These are phyloP conservation scores for Crotalus horridus DNA, from an alignment of 2,113 vertebrate species.

Conservation along the genomic window DNA sequence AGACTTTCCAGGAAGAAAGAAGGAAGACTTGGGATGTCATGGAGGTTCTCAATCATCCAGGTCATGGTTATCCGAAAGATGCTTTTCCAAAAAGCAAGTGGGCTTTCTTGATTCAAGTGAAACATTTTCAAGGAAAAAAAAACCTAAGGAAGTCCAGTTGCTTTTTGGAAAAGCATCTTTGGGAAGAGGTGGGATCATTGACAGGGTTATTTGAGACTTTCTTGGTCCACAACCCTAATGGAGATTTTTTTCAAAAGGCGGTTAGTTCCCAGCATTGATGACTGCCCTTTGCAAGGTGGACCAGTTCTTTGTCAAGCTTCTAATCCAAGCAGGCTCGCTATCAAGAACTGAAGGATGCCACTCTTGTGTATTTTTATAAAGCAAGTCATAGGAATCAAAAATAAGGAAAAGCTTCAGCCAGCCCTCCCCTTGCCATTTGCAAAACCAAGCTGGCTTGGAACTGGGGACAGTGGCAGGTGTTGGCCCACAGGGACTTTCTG, in stretches of 20 bases:
- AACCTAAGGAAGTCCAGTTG: not conserved
- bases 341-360: too few relatives aligned
- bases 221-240: not conserved
- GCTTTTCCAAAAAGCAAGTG: not conserved
- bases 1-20: not conserved
- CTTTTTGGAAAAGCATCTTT: not conserved
- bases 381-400: not conserved
- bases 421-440: not conserved
- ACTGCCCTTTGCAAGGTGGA: not conserved
- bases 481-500: conserved; percentile 42
- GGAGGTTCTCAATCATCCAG: not conserved
- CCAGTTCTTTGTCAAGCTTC: not conserved
- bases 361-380: not conserved
- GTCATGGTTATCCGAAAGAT: not conserved
- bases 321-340: not conserved
- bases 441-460: not conserved
- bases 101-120: not conserved
- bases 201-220: not conserved
- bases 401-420: not conserved
- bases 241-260: not conserved
- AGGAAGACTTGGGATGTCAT: not conserved
- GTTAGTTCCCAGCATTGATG: not conserved
- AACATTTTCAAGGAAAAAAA: not conserved
- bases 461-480: not conserved
- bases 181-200: not conserved